Evolutionary conservation across 2,888 invertebrate genomes (phyloP).

Genomic region (Creontiades dilutus): DNA sequence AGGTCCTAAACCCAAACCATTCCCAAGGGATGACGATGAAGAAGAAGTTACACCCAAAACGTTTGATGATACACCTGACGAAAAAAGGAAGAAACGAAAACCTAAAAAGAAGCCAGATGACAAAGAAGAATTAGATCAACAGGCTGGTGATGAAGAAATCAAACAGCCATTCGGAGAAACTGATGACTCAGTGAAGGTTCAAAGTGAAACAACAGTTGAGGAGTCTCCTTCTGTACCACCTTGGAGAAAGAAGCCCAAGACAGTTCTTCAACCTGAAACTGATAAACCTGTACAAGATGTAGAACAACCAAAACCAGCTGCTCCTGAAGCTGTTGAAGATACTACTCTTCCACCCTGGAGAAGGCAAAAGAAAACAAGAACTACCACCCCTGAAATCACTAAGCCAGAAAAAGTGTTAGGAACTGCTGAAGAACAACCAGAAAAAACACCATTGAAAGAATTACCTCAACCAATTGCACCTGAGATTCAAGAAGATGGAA

Average conservation of each 20-base stretch:
- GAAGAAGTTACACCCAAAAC: slow-evolving; percentile 75
- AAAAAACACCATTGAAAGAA: slow-evolving; percentile 77
- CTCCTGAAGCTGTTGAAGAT: slow-evolving; percentile 73
- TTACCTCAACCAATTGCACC: slow-evolving; percentile 74
- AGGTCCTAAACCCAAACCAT: slow-evolving; percentile 57
- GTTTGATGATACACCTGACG: slow-evolving; percentile 75
- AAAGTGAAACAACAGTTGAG: slow-evolving; percentile 76
- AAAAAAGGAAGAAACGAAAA: slow-evolving; percentile 61
- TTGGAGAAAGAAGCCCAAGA: slow-evolving; percentile 71
- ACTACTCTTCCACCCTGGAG: slow-evolving; percentile 53
- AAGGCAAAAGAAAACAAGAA: slow-evolving; percentile 16
- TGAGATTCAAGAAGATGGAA: slow-evolving; percentile 76
- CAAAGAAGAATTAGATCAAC: neutral
- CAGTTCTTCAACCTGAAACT: slow-evolving; percentile 69
- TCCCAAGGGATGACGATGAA: slow-evolving; percentile 74
- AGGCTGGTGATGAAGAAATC: slow-evolving; percentile 35
- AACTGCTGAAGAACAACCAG: neutral
- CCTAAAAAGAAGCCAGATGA: slow-evolving; percentile 51
- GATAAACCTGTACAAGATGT: slow-evolving; percentile 73
- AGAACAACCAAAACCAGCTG: slow-evolving; percentile 58
- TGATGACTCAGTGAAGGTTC: neutral
- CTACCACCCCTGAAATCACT: neutral
- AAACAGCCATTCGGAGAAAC: slow-evolving; percentile 75
- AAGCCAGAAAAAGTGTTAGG: slow-evolving; percentile 73
- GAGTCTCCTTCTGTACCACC: slow-evolving; percentile 74